Base-by-base conservation (phyloP, 2,113 vertebrate species). In the Lota lota region DNA sequence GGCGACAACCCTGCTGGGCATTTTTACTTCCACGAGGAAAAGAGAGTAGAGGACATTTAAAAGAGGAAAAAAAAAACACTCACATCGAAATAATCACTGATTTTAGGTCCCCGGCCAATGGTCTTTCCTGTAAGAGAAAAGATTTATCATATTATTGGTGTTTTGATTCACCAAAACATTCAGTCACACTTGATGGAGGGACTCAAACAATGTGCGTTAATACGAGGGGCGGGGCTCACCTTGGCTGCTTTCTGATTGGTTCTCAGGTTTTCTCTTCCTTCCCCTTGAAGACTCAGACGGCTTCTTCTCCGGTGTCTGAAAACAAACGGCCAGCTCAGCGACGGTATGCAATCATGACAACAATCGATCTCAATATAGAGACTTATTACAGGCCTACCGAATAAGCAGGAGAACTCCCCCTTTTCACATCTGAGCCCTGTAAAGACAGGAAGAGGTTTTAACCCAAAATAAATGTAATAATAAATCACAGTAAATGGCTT, bases 31-130 rank as follows among this genome's bases (percentile, higher is more conserved):
- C 15, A 54, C 10, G 2, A 21, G 67, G 18, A 65, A 63, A 57
- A 8, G 16, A 47, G 8, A 11, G 40, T n/a, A n/a, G n/a, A n/a
- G n/a, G n/a, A n/a, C n/a, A n/a, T n/a, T n/a, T n/a, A n/a, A n/a
- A n/a, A 47, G 8, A 11, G 40, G 40, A 5, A 47, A 8, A 47
- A 12, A 5, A 66, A 6, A 19, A 64, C 62, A 91, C 94, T 94
- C 92, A 99, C 97, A 90, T 99, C 97, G 94, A 99, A 99, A 92
- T 98, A 99, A 90, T 99, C 97, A 86, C 97, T 99, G 91, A 99
- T 99, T 93, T 98, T 99, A 90, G 94, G 94, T 90, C 96, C 94
- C 88, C 96, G 94, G 81, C 90, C 94, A 76, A 92, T 92, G 64
- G 93, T 83, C 90, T 99, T 99, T 82, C 97, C 97, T 99, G 83